Conservation (phyloP, 2,113 vertebrate genomes). For the Paramormyrops kingsleyae region DNA sequence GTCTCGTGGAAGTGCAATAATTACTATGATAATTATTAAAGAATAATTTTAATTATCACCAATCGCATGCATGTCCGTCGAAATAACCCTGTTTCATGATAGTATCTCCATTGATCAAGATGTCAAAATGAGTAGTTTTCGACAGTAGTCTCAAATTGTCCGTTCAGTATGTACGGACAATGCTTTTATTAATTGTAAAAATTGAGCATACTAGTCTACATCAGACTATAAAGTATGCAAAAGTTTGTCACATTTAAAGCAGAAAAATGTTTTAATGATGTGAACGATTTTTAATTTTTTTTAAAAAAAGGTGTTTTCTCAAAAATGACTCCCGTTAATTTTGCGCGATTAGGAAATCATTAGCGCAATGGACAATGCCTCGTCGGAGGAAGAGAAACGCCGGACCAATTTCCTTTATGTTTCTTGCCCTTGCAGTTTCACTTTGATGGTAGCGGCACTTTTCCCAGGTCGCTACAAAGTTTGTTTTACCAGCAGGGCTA, state of each 20-base stretch:
- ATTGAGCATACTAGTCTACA: background rate
- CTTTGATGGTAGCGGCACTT: conserved; percentile 14
- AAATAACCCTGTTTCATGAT: background rate
- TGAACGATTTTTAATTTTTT: too few species aligned
- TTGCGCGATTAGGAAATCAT: background rate
- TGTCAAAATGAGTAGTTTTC: background rate
- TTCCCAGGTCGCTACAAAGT: background rate
- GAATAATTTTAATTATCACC: background rate
- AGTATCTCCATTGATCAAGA: background rate
- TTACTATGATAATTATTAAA: conserved; percentile 12
- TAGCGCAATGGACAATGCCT: background rate
- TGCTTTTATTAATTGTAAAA: background rate
- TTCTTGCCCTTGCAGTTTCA: conserved; percentile 19
- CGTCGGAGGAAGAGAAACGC: background rate
- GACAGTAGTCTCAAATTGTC: background rate
- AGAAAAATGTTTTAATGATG: background rate
- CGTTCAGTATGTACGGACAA: background rate
- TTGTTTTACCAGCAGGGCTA: conserved; percentile 39
- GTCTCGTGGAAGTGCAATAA: conserved; percentile 9
- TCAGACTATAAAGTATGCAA: background rate
- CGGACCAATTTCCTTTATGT: conserved; percentile 6
- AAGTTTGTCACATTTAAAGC: background rate
- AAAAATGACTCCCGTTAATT: background rate
- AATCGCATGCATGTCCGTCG: background rate
- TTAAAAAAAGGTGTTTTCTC: background rate